phyloP scores from a whole-genome alignment of 2,888 invertebrate genomes.

The Polia nebulosa region DNA sequence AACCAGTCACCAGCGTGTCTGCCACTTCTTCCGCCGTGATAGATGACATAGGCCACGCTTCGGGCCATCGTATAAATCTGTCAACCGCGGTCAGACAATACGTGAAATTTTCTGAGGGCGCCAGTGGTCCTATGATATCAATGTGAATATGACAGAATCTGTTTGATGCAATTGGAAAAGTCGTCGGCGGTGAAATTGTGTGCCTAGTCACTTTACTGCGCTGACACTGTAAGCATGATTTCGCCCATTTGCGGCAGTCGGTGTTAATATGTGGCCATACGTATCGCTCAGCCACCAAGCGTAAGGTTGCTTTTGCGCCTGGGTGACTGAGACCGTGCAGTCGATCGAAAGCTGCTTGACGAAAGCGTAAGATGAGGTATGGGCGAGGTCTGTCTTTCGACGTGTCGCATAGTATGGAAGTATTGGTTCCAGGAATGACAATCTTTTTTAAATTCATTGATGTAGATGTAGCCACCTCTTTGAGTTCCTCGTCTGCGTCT shows the following conservation, averaged over 20 bases:
- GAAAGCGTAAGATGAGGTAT: neutral
- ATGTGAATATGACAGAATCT: neutral
- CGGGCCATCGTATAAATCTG: too few relatives aligned
- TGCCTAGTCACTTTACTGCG: neutral
- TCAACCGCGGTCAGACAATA: too few relatives aligned
- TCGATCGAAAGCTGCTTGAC: too few relatives aligned
- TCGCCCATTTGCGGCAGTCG: neutral
- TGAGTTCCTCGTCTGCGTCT: neutral
- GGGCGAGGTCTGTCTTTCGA: neutral
- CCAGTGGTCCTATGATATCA: neutral
- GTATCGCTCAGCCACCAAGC: neutral
- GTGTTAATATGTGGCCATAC: neutral
- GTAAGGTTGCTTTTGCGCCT: neutral
- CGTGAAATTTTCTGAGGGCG: neutral
- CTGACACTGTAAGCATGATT: conserved; percentile 4
- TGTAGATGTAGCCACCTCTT: neutral
- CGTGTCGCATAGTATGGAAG: conserved; percentile 3
- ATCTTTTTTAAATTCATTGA: neutral
- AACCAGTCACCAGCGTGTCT: too few relatives aligned
- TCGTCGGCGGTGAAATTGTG: too few relatives aligned
- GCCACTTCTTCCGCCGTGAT: too few relatives aligned
- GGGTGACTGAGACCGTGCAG: neutral
- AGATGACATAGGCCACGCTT: too few relatives aligned
- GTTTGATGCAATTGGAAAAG: too few relatives aligned
- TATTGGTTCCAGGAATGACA: neutral